Base-by-base conservation (phyloP, 1,140 invertebrate species). In the Diabrotica virgifera region DNA sequence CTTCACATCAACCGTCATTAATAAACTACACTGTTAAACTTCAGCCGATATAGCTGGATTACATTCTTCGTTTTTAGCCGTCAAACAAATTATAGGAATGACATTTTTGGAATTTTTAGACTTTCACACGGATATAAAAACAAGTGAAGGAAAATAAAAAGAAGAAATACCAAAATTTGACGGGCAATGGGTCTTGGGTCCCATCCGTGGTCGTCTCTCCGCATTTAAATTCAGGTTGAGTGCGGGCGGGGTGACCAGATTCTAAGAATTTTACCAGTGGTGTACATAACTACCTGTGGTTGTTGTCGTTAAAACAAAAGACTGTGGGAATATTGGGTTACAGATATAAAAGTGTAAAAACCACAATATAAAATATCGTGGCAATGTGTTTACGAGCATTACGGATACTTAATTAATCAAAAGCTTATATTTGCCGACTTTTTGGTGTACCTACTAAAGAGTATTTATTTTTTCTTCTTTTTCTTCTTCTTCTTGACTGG, bases 81-180 rank as follows among this genome's bases (percentile, higher is more conserved):
- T 46, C 40, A 46, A 46, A 46, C 40, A 46, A 46, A 46, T 46
- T 46, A 46, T 46, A 46, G 40, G 40, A 46, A 46, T 46, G 40
- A 46, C 40, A 46, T 46, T 46, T 46, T 46, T 46, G 40, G 40
- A 46, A 46, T 46, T 46, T 46, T 46, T 46, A 46, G 40, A 46
- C 40, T 46, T 46, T 46, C 40, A 46, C 40, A 46, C 40, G 40
- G 40, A 46, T 46, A 46, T 46, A 46, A 46, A 46, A 46, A 46
- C 40, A 46, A 46, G 40, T 46, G 40, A 46, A 46, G 40, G 40
- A 46, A 46, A 46, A 46, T 46, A 46, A 46, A 46, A 46, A 46
- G 40, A 46, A 46, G 40, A 46, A 46, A 46, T 46, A 46, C 40
- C 8, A 46, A 46, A 46, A 46, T 46, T 46, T 46, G 40, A 46